Percentiles rank a stretch among this genome's conserved stretches.
phyloP scores from a whole-genome alignment of 2,888 invertebrate genomes.

The Caenorhabditis angaria region DNA sequence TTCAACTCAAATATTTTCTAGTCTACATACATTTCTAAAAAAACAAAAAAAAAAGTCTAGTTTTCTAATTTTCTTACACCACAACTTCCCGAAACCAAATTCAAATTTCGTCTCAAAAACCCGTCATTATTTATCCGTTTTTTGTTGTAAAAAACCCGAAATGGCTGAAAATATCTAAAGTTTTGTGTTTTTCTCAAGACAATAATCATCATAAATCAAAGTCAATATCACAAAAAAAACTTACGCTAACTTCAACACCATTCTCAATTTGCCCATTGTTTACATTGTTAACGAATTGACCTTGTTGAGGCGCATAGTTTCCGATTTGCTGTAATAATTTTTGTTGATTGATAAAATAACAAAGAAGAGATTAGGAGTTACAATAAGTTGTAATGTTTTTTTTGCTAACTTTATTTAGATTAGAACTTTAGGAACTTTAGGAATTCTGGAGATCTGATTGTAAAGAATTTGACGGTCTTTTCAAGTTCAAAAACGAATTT shows the following conservation, averaged over 20 bases:
- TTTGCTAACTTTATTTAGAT: background rate
- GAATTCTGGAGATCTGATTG: background rate
- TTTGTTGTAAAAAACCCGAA: no score
- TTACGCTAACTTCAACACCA: slow-evolving; percentile 6
- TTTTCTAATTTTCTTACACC: background rate
- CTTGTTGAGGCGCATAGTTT: slow-evolving; percentile 1
- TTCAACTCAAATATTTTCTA: no score
- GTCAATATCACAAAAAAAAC: background rate
- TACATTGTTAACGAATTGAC: background rate
- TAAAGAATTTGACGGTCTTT: background rate
- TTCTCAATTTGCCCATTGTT: slow-evolving; percentile 3
- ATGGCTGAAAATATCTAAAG: no score
- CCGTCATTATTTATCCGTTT: no score
- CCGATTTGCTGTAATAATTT: background rate
- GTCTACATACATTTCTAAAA: no score
- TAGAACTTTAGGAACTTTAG: background rate
- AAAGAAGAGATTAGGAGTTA: background rate
- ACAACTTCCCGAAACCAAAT: background rate
- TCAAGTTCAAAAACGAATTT: no score
- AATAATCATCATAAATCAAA: background rate
- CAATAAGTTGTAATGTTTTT: background rate
- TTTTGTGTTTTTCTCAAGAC: background rate
- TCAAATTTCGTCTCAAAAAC: background rate
- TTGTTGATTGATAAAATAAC: background rate
- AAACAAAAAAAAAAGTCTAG: background rate